A percentile compares a stretch with the other conserved stretches of the same genome.
These are phyloP conservation scores for Poecilia velifera DNA, from an alignment of 2,797 vertebrate genomes.

Conservation along the genomic window DNA sequence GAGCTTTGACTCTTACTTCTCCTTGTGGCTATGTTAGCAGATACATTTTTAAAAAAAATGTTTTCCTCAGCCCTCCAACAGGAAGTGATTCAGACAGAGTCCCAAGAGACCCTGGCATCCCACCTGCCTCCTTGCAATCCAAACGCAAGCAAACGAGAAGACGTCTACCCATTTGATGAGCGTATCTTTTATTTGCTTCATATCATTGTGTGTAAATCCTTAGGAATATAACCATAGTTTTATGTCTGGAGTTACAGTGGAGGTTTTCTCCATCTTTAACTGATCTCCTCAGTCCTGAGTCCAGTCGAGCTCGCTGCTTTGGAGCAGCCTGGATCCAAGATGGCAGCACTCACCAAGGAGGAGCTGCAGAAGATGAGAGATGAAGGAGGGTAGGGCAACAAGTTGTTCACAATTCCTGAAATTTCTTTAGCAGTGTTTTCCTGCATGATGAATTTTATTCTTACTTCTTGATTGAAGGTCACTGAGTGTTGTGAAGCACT, in stretches of 20 bases:
- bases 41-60: background rate
- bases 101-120: constrained; percentile 72
- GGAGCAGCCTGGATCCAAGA: constrained; percentile 77
- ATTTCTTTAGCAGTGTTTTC: background rate
- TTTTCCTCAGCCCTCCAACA: constrained; percentile 82
- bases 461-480: constrained; percentile 59
- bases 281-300: constrained; percentile 82
- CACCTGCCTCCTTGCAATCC: constrained; percentile 87
- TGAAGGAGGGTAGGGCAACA: constrained; percentile 78
- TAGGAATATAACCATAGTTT: background rate
- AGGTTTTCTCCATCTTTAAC: constrained; percentile 47
- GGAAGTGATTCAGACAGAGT: constrained; percentile 82
- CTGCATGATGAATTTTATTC: constrained; percentile 5
- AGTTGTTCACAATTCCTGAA: background rate
- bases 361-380: constrained; percentile 84
- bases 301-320: constrained; percentile 84
- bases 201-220: background rate
- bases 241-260: background rate
- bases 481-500: constrained; percentile 80
- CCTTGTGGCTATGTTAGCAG: background rate
- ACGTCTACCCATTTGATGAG: constrained; percentile 89
- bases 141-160: constrained; percentile 81
- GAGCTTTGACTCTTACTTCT: background rate
- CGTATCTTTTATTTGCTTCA: constrained; percentile 85
- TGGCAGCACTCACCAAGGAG: constrained; percentile 80